A percentile compares a stretch with the other conserved stretches of the same genome.
These are phyloP conservation scores for Amblyornis subalaris DNA, from an alignment of 2,113 vertebrate species.

Conservation along the genomic window DNA sequence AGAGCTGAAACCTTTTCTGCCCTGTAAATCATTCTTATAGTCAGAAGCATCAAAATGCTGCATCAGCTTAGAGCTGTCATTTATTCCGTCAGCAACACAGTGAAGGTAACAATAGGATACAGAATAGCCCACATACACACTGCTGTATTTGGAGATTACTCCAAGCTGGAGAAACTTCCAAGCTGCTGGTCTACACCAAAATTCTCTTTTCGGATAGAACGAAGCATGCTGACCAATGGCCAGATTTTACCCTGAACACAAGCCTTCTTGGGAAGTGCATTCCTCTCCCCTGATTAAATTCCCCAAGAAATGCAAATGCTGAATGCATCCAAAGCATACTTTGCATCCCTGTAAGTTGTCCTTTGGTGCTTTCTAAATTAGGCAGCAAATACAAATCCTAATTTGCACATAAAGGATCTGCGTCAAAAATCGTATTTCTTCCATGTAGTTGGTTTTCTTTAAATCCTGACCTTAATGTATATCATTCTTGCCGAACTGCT, in stretches of 20 bases:
- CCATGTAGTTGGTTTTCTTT: slow-evolving; percentile 68
- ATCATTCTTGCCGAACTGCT: slow-evolving; percentile 62
- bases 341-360: slow-evolving; percentile 21
- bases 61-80: not conserved
- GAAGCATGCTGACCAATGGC: not conserved
- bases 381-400: slow-evolving; percentile 58
- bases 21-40: not conserved
- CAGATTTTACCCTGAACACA: not conserved
- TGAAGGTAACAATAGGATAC: not conserved
- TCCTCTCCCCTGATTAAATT: not conserved
- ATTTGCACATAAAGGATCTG: slow-evolving; percentile 59
- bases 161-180: not conserved
- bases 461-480: slow-evolving; percentile 64
- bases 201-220: not conserved
- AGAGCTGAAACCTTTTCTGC: not conserved
- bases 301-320: not conserved
- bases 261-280: not conserved
- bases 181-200: not conserved
- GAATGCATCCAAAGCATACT: slow-evolving; percentile 18
- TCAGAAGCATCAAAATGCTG: not conserved
- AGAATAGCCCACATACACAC: rapidly evolving
- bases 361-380: slow-evolving; percentile 65
- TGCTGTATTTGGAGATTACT: not conserved
- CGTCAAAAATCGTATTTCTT: slow-evolving; percentile 68
- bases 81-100: not conserved